Evolutionary conservation across 2,888 invertebrate genomes (phyloP).

Genomic region (Esperia sulphurella): DNA sequence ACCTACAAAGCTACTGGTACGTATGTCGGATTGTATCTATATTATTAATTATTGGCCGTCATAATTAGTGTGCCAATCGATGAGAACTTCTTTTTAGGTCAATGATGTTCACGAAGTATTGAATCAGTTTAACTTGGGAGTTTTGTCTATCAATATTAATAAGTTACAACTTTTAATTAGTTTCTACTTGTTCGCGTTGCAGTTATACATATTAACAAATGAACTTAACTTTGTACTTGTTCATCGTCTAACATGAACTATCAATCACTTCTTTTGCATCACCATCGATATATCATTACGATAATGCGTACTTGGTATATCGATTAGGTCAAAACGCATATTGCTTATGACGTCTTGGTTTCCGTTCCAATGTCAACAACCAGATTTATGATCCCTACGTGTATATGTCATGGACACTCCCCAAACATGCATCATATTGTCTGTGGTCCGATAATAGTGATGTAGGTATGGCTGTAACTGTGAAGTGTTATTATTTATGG

Average conservation of each 20-base stretch:
- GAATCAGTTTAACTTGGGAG: slow-evolving; percentile 37
- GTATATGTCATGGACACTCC: slow-evolving; percentile 4
- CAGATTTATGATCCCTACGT: slow-evolving; percentile 8
- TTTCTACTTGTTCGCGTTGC: slow-evolving; percentile 23
- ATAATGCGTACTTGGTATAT: not conserved
- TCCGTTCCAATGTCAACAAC: slow-evolving; percentile 8
- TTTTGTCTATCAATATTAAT: slow-evolving; percentile 32
- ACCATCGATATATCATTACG: not conserved
- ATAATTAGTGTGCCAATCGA: slow-evolving; percentile 40
- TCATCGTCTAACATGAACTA: not conserved
- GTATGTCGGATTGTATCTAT: slow-evolving; percentile 25
- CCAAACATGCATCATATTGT: slow-evolving; percentile 5
- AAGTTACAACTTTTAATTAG: slow-evolving; percentile 37
- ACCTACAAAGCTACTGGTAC: slow-evolving; percentile 12
- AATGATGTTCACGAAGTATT: slow-evolving; percentile 51
- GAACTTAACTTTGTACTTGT: slow-evolving; percentile 1
- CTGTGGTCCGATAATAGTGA: slow-evolving; percentile 6
- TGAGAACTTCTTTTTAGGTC: slow-evolving; percentile 49
- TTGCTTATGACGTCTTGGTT: slow-evolving; percentile 13
- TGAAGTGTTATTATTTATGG: no score
- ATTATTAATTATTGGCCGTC: slow-evolving; percentile 50
- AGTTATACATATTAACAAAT: slow-evolving; percentile 12
- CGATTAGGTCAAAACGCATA: slow-evolving; percentile 6
- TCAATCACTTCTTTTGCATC: slow-evolving; percentile 4
- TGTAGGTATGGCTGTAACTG: no score